phyloP scores from a whole-genome alignment of 2,888 invertebrate genomes.

The Zele albiditarsus region DNA sequence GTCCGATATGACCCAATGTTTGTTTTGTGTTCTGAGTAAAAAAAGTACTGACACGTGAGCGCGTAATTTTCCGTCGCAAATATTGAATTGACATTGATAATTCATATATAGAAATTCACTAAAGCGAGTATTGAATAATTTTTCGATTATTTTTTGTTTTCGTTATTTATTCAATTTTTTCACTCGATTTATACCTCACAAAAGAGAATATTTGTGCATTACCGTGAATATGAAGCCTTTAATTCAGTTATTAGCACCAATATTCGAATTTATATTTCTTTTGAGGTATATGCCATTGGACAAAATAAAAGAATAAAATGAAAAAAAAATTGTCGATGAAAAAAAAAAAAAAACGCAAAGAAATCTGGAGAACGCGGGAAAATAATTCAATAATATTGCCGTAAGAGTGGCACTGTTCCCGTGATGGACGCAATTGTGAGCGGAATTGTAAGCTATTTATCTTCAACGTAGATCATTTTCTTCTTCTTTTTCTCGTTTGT shows the following conservation, averaged over 20 bases:
- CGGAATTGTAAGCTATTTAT: conserved; percentile 3
- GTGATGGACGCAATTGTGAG: conserved; percentile 26
- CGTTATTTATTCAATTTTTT: neutral
- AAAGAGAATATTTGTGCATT: neutral
- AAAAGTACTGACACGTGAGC: neutral
- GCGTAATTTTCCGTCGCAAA: neutral
- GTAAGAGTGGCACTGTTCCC: neutral
- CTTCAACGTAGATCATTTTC: neutral
- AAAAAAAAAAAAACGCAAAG: too few relatives aligned
- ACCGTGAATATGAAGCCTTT: neutral
- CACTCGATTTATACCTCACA: neutral
- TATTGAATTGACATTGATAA: conserved; percentile 1
- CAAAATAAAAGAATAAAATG: conserved; percentile 12
- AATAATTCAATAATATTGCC: conserved; percentile 9
- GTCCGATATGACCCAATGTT: neutral
- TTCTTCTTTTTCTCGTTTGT: neutral
- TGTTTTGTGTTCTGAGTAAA: neutral
- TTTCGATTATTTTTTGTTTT: neutral
- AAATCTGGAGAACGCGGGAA: conserved; percentile 14
- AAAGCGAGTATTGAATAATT: neutral
- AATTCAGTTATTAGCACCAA: neutral
- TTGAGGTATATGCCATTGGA: conserved; percentile 2
- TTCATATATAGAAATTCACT: neutral
- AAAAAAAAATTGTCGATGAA: conserved; percentile 13
- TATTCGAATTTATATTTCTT: neutral